Evolutionary conservation across 1,140 invertebrate genomes (phyloP).

Genomic region (Drosophila sulfurigaster): DNA sequence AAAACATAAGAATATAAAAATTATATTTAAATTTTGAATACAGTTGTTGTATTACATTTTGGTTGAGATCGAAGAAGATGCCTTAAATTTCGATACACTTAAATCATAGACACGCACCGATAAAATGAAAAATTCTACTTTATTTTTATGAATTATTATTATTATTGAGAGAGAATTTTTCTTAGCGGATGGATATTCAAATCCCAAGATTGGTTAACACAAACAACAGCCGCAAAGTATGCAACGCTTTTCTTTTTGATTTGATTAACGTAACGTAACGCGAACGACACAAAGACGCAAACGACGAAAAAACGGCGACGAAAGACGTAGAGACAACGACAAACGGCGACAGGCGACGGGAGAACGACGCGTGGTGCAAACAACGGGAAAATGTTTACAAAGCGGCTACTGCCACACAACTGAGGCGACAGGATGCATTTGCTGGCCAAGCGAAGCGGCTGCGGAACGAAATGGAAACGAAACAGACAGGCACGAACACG

Average conservation of each 20-base stretch:
- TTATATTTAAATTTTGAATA: background rate
- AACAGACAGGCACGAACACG: conserved; percentile 59
- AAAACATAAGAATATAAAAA: background rate
- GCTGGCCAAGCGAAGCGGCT: conserved; percentile 38
- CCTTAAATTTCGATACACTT: conserved; percentile 54
- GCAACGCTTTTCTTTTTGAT: conserved; percentile 31
- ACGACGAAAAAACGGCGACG: conserved; percentile 45
- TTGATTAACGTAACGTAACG: conserved; percentile 46
- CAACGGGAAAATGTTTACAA: conserved; percentile 73
- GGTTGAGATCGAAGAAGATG: conserved; percentile 30
- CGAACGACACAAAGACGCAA: conserved; percentile 45
- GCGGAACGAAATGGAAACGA: conserved; percentile 63
- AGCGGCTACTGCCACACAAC: conserved; percentile 80
- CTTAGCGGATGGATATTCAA: conserved; percentile 11
- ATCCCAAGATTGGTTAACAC: conserved; percentile 30
- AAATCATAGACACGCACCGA: conserved; percentile 68
- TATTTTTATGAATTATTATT: conserved; percentile 9
- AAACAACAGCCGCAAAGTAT: conserved; percentile 58
- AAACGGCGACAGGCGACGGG: conserved; percentile 41
- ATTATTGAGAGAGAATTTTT: conserved; percentile 34
- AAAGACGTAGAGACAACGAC: conserved; percentile 40
- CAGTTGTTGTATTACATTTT: conserved; percentile 6
- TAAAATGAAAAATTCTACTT: conserved; percentile 55
- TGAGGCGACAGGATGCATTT: conserved; percentile 71
- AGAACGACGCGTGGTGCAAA: conserved; percentile 71